Evolutionary conservation across 2,113 vertebrate genomes (phyloP).

Genomic region (Poeciliopsis turrubarensis): DNA sequence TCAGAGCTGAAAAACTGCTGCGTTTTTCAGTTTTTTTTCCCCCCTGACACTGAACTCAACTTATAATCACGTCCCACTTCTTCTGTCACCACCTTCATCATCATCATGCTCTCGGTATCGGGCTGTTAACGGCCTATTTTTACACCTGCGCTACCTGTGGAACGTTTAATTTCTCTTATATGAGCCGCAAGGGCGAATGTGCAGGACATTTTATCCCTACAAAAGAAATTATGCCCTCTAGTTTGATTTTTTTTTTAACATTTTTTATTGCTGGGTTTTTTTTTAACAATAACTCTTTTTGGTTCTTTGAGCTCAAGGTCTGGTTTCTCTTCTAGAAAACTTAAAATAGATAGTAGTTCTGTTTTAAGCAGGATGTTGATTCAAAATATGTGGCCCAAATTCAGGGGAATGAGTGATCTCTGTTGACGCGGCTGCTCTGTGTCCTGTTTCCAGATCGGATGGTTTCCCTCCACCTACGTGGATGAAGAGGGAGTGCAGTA

Average conservation of each 20-base stretch:
- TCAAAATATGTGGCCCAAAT: too few relatives aligned
- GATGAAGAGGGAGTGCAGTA: conserved; percentile 93
- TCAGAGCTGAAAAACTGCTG: neutral
- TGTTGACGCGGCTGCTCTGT: conserved; percentile 1
- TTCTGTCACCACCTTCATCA: conserved; percentile 6
- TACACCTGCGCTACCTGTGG: neutral
- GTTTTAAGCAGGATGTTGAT: too few relatives aligned
- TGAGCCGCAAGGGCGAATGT: neutral
- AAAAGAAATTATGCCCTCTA: neutral
- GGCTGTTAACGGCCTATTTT: neutral
- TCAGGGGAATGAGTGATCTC: neutral
- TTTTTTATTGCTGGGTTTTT: too few relatives aligned
- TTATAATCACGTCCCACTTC: conserved; percentile 10
- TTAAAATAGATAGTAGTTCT: too few relatives aligned
- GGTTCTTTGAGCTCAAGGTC: too few relatives aligned
- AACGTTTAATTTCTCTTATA: neutral
- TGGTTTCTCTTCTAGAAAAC: too few relatives aligned
- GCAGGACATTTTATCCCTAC: neutral
- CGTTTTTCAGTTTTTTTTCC: neutral
- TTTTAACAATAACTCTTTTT: too few relatives aligned
- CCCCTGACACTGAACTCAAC: neutral
- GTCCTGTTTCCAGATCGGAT: conserved; percentile 86
- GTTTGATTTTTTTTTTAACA: too few relatives aligned
- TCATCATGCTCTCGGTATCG: neutral
- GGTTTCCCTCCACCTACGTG: conserved; percentile 98